Percentiles rank a stretch among this genome's conserved stretches.
phyloP scores from a whole-genome alignment of 2,888 invertebrate species.

The Philopedon plagiatum region DNA sequence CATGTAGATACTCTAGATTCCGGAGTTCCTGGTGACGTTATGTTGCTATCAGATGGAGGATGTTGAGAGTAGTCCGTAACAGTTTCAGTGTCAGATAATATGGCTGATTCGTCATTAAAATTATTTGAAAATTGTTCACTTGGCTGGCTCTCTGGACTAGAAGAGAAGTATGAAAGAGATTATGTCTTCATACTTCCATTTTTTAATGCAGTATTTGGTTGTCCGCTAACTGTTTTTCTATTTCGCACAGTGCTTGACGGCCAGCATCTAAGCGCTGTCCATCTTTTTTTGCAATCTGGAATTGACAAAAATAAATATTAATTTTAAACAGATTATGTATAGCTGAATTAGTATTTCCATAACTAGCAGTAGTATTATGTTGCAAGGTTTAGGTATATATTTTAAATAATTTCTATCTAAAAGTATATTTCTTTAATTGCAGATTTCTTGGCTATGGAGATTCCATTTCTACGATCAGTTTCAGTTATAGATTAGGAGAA shows the following conservation, averaged over 20 bases:
- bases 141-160: conserved; percentile 14
- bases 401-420: not conserved
- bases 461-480: conserved; percentile 49
- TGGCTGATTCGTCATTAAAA: not conserved
- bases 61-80: not conserved
- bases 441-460: conserved; percentile 42
- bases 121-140: conserved; percentile 3
- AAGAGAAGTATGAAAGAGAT: conserved; percentile 20
- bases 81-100: not conserved
- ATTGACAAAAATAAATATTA: not conserved
- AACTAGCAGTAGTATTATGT: no score
- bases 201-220: conserved; percentile 2
- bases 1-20: not conserved
- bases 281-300: conserved; percentile 10
- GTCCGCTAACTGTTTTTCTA: not conserved
- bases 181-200: conserved; percentile 28
- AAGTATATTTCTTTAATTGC: not conserved
- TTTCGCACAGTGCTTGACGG: no score
- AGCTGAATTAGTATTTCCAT: no score
- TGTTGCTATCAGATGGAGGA: not conserved
- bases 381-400: no score
- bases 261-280: conserved; percentile 29
- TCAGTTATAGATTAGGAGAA: conserved; percentile 52
- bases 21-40: not conserved
- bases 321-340: no score